These are phyloP conservation scores for Antennarius maculatus DNA, from an alignment of 2,797 vertebrate genomes.

Conservation along the genomic window DNA sequence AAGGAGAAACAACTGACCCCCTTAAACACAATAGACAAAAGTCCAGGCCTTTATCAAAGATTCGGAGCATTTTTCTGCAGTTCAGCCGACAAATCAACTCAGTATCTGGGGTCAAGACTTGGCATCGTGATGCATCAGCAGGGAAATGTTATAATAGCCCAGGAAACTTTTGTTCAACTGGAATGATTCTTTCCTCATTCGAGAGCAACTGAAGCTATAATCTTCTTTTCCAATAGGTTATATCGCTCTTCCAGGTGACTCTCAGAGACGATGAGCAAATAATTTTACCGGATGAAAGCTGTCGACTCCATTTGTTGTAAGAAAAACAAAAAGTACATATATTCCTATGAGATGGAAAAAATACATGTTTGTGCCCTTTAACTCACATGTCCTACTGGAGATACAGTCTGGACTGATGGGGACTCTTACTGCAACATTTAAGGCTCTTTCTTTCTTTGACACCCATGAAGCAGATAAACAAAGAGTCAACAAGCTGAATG, in stretches of 20 bases:
- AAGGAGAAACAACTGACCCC: slow-evolving; percentile 11
- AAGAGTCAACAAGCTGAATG: too few relatives aligned
- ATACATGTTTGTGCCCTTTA: too few relatives aligned
- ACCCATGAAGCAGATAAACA: too few relatives aligned
- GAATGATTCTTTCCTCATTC: slow-evolving; percentile 17
- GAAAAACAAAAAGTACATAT: too few relatives aligned
- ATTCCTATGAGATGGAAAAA: too few relatives aligned
- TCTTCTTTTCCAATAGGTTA: slow-evolving; percentile 10
- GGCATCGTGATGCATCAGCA: slow-evolving; percentile 29
- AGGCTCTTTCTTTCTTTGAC: too few relatives aligned
- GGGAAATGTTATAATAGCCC: slow-evolving; percentile 29
- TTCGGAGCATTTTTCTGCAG: slow-evolving; percentile 12
- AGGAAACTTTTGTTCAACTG: slow-evolving; percentile 12
- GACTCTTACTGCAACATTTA: too few relatives aligned
- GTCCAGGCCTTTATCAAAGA: neutral
- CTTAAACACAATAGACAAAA: slow-evolving; percentile 18
- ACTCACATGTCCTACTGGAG: too few relatives aligned
- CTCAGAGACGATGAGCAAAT: slow-evolving; percentile 5
- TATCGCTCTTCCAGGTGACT: slow-evolving; percentile 24
- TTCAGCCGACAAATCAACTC: slow-evolving; percentile 21
- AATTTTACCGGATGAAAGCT: neutral
- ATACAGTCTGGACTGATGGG: too few relatives aligned
- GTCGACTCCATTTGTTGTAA: neutral
- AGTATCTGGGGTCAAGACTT: slow-evolving; percentile 21
- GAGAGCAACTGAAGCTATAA: slow-evolving; percentile 25